A percentile compares a stretch with the other conserved stretches of the same genome.
phyloP scores from a whole-genome alignment of 2,113 vertebrate genomes.

The Taxidea taxus region DNA sequence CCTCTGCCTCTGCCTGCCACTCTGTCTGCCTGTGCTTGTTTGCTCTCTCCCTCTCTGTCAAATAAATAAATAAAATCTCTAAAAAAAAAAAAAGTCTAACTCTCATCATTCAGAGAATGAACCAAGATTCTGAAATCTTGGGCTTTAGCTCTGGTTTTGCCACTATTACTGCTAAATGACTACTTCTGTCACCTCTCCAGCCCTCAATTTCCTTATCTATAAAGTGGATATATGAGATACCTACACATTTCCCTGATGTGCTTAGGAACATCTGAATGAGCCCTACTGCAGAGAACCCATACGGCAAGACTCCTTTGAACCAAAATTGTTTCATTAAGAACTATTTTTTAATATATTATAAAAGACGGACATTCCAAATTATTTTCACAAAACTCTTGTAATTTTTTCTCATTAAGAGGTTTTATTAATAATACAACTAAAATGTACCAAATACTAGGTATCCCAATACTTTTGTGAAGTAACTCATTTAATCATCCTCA shows the following conservation, averaged over 20 bases:
- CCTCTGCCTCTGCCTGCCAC: too few relatives aligned
- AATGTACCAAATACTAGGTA: neutral
- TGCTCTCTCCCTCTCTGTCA: too few relatives aligned
- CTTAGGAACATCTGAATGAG: neutral
- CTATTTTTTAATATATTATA: slow-evolving; percentile 4
- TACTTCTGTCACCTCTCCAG: neutral
- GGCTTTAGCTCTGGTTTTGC: neutral
- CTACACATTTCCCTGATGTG: neutral
- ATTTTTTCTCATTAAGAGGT: slow-evolving; percentile 31
- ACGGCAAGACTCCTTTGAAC: neutral
- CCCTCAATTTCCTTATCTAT: neutral
- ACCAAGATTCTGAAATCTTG: neutral
- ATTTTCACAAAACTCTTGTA: neutral
- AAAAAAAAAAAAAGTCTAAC: neutral
- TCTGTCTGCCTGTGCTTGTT: too few relatives aligned
- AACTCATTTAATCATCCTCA: slow-evolving; percentile 9
- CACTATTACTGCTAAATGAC: neutral
- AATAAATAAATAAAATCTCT: too few relatives aligned
- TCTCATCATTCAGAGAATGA: neutral
- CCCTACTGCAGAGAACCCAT: neutral
- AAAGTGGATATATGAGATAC: neutral
- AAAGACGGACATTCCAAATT: slow-evolving; percentile 1
- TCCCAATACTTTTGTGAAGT: neutral
- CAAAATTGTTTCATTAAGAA: slow-evolving; percentile 40
- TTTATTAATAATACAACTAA: slow-evolving; percentile 5